phyloP scores from a whole-genome alignment of 1,140 invertebrate species.

The Ceratina calcarata region DNA sequence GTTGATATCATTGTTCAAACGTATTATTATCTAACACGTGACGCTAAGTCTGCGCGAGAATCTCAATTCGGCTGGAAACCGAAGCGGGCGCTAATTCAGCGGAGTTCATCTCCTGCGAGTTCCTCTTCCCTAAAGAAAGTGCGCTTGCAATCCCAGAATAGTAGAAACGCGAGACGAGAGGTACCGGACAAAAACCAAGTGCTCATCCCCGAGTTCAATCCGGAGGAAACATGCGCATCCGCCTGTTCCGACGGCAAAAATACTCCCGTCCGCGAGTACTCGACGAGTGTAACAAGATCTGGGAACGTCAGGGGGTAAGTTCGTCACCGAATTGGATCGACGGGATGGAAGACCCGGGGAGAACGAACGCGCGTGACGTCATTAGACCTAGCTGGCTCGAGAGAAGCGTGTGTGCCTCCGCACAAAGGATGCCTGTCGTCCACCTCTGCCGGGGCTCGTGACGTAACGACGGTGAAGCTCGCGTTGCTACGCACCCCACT shows the following conservation, averaged over 20 bases:
- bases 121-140: not conserved
- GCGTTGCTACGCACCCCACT: constrained; percentile 31
- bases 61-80: not conserved
- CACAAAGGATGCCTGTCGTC: not conserved
- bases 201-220: constrained; percentile 31
- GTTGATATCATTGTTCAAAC: no score
- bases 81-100: not conserved
- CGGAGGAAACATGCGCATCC: constrained; percentile 11
- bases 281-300: constrained; percentile 7
- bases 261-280: not conserved
- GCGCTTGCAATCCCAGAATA: not conserved
- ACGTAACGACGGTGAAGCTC: constrained; percentile 18
- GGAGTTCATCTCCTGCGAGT: not conserved
- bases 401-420: not conserved
- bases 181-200: constrained; percentile 20
- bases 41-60: no score
- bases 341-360: no score
- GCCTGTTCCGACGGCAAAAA: not conserved
- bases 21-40: no score
- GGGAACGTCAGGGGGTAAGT: not conserved
- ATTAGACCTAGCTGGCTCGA: not conserved
- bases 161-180: not conserved
- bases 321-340: constrained; percentile 7
- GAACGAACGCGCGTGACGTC: constrained; percentile 21
- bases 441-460: not conserved